Percentiles rank a stretch among this genome's conserved stretches.
Evolutionary conservation across 1,140 invertebrate species (phyloP).

Genomic region (Lucilia sericata): DNA sequence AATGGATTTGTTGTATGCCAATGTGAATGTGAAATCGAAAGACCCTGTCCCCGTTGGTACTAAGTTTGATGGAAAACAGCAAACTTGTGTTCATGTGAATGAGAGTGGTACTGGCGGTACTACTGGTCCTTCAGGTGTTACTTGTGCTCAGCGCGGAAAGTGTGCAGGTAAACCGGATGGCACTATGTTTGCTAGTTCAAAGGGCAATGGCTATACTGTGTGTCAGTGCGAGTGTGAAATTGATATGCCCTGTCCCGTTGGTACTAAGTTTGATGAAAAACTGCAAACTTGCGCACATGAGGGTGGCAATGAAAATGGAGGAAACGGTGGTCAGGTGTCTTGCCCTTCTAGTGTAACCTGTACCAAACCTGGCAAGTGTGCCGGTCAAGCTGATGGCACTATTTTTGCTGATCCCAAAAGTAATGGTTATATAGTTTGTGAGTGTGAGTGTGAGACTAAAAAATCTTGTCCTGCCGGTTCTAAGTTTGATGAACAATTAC

Average conservation of each 20-base stretch:
- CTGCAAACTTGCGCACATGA: slow-evolving; percentile 48
- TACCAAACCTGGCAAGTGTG: slow-evolving; percentile 21
- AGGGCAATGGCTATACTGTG: slow-evolving; percentile 29
- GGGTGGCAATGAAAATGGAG: neutral
- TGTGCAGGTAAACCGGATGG: slow-evolving; percentile 42
- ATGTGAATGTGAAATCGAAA: slow-evolving; percentile 46
- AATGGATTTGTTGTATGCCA: slow-evolving; percentile 32
- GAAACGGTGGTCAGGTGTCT: neutral
- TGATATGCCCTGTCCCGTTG: slow-evolving; percentile 46
- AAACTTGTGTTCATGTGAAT: slow-evolving; percentile 46
- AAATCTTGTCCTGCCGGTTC: too few species aligned
- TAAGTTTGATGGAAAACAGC: neutral
- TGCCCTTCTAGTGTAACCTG: too few species aligned
- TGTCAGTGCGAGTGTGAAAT: slow-evolving; percentile 48
- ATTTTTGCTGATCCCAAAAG: slow-evolving; percentile 20
- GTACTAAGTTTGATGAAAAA: slow-evolving; percentile 36
- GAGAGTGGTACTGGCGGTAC: slow-evolving; percentile 4
- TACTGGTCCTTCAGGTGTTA: slow-evolving; percentile 40
- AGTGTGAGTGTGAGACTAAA: slow-evolving; percentile 44
- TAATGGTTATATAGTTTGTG: slow-evolving; percentile 39
- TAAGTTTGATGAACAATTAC: too few species aligned
- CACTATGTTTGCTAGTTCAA: slow-evolving; percentile 24
- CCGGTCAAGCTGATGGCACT: slow-evolving; percentile 37
- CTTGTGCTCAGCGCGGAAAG: slow-evolving; percentile 28
- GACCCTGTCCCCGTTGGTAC: slow-evolving; percentile 49